These are phyloP conservation scores for Neoascia interrupta DNA, from an alignment of 2,888 invertebrate genomes.

Conservation along the genomic window DNA sequence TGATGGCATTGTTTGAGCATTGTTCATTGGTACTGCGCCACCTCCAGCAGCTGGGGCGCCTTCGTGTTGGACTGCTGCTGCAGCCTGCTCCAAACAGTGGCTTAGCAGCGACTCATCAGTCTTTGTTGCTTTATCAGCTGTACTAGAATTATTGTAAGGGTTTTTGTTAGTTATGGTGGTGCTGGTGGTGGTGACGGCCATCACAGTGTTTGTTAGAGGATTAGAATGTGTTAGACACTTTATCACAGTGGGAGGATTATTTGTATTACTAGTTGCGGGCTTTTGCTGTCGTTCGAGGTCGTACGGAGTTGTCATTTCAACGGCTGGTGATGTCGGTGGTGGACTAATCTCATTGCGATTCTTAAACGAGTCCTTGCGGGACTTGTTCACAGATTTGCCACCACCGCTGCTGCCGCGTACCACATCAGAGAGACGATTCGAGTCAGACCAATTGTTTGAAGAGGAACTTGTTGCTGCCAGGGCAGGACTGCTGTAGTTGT, in stretches of 20 bases:
- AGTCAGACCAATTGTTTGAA: constrained; percentile 80
- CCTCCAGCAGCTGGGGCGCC: constrained; percentile 63
- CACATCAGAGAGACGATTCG: constrained; percentile 87
- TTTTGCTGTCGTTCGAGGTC: constrained; percentile 33
- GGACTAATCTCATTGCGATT: constrained; percentile 72
- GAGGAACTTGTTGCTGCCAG: constrained; percentile 73
- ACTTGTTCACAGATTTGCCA: constrained; percentile 72
- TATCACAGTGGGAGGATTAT: constrained; percentile 79
- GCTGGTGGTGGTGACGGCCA: constrained; percentile 55
- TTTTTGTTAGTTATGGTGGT: constrained; percentile 54
- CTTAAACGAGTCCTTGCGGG: constrained; percentile 76
- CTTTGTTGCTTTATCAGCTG: constrained; percentile 86
- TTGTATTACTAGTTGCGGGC: constrained; percentile 74
- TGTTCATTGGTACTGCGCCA: constrained; percentile 71
- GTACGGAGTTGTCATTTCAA: constrained; percentile 46
- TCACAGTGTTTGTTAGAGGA: constrained; percentile 66
- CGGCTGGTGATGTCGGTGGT: constrained; percentile 68
- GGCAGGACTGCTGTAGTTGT: constrained; percentile 57
- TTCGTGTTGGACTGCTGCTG: constrained; percentile 74
- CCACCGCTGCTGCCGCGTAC: constrained; percentile 85
- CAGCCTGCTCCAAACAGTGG: constrained; percentile 71
- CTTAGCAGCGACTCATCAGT: constrained; percentile 80
- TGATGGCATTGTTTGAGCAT: constrained; percentile 50
- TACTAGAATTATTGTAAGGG: constrained; percentile 77
- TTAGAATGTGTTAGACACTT: constrained; percentile 80